Base-by-base conservation (phyloP, 2,888 invertebrate genomes). In the Notocelia uddmanniana region DNA sequence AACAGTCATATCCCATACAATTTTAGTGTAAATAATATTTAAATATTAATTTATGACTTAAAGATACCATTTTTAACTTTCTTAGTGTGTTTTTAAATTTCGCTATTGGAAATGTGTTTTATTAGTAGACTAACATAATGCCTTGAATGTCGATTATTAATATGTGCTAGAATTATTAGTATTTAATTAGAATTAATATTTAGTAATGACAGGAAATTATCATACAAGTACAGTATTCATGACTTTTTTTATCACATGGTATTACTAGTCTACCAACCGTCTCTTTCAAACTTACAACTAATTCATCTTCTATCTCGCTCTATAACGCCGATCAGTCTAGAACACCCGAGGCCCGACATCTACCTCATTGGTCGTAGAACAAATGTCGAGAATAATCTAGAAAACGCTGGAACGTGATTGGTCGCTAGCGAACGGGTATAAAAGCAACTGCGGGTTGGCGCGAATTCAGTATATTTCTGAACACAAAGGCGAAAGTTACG, bases 351-450 rank as follows among this genome's bases (percentile, higher is more conserved):
- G 57, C 23, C 19, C 37, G 21, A 5, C 62, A 26, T 37, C 62
- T 57, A n/a, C 48, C 19, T 52, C 37, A 68, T 68, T 68, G 72
- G 62, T 26, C 21, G 57, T 26, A 26, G 74, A 73, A 70, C 63
- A 57, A 54, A 15, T 23, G 57, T 64, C 74, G 55, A 59, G 73
- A 73, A 66, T 52, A 26, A 68, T 73, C 73, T 69, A 18, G 77
- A 75, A 74, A 64, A 71, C 69, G 10, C 76, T 71, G 26, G 68
- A 8, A 57, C 34, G 64, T 75, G 69, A 77, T 77, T 77, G 75
- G 77, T 21, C 54, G 73, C 10, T n/a, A 3, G 3, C 31, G 21
- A 26, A 11, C 60, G 72, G 66, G 70, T 76, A 77, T 77, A 77
- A 72, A 77, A 76, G 55, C 64, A 18, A 37, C 31, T 37, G n/a